phyloP scores from a whole-genome alignment of 2,888 invertebrate species.

The Apodemia duryi region DNA sequence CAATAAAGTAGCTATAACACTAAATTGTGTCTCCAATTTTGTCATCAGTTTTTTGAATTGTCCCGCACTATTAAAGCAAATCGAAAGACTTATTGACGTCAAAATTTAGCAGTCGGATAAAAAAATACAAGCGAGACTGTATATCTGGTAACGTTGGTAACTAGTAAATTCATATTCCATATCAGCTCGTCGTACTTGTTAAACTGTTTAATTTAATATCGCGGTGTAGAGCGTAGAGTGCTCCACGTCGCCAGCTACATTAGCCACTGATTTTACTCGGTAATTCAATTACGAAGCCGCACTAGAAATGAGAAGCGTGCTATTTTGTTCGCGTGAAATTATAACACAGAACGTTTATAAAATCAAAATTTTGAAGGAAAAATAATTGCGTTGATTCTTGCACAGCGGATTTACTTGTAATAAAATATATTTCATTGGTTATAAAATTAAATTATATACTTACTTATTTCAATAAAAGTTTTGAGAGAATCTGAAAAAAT shows the following conservation, averaged over 20 bases:
- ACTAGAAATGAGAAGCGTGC: not conserved
- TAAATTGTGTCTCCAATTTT: too few relatives aligned
- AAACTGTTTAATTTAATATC: conserved; percentile 12
- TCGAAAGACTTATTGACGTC: too few relatives aligned
- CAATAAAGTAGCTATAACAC: too few relatives aligned
- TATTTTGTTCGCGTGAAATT: not conserved
- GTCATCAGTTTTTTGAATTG: too few relatives aligned
- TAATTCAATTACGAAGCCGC: conserved; percentile 25
- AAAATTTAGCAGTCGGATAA: not conserved
- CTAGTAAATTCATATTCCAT: conserved; percentile 4
- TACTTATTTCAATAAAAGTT: too few relatives aligned
- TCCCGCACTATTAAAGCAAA: too few relatives aligned
- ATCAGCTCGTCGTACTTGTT: conserved; percentile 3
- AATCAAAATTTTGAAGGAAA: too few relatives aligned
- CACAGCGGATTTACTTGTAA: too few relatives aligned
- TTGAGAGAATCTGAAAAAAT: too few relatives aligned
- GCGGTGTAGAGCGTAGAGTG: conserved; percentile 12
- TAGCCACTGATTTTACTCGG: conserved; percentile 25
- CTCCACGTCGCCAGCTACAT: conserved; percentile 17
- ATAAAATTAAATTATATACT: too few relatives aligned
- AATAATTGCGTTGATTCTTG: too few relatives aligned
- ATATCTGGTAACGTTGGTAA: not conserved
- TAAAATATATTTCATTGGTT: too few relatives aligned
- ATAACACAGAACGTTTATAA: not conserved
- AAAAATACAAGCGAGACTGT: not conserved